phyloP scores from a whole-genome alignment of 2,113 vertebrate species.

The Ptychochromis oligacanthus region DNA sequence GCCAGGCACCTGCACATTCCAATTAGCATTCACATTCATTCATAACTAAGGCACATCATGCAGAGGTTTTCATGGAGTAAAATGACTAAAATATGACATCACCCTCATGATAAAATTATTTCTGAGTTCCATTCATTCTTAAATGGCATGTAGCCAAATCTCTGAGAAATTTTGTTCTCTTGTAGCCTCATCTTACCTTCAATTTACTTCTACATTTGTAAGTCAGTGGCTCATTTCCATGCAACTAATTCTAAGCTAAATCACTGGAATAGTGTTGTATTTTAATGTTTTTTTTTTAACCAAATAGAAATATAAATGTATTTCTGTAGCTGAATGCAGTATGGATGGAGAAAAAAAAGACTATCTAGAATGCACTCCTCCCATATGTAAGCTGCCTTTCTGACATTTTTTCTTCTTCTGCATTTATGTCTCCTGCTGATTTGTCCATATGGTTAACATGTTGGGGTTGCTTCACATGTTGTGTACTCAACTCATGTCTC shows the following conservation, averaged over 20 bases:
- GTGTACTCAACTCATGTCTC: neutral
- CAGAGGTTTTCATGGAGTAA: neutral
- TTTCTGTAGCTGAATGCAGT: neutral
- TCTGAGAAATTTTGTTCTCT: neutral
- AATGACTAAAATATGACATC: neutral
- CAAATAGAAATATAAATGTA: neutral
- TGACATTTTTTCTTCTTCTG: constrained; percentile 23
- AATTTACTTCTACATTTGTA: neutral
- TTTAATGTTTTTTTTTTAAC: neutral
- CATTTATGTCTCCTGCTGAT: constrained; percentile 14
- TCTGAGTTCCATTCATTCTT: neutral
- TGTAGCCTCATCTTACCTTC: neutral
- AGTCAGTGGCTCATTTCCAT: neutral
- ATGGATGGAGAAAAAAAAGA: neutral
- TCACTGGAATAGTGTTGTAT: constrained; percentile 28
- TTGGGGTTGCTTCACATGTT: constrained; percentile 30
- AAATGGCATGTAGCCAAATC: neutral
- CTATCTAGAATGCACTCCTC: constrained; percentile 8
- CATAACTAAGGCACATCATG: neutral
- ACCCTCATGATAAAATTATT: neutral
- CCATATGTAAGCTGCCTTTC: constrained; percentile 44
- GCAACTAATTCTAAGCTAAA: constrained; percentile 13
- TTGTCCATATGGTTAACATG: constrained; percentile 38
- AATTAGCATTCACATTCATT: neutral
- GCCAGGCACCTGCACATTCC: neutral